Conservation (phyloP, 2,113 vertebrate genomes). For the Apeltes quadracus region DNA sequence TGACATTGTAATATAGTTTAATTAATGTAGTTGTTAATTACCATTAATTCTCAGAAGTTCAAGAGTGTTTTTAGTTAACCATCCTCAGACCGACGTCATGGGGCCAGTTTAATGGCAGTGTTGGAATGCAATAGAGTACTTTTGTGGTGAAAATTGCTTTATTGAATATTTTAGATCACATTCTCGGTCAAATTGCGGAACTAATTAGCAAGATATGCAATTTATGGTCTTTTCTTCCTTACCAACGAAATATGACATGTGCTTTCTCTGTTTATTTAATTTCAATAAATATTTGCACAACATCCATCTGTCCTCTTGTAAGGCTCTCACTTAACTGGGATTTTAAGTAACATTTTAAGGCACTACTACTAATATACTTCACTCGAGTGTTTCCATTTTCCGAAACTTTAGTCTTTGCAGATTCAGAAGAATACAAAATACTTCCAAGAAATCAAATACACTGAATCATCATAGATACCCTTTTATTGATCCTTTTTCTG, state of each 20-base stretch:
- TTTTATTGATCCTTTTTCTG: neutral
- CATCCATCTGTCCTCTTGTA: neutral
- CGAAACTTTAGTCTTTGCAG: neutral
- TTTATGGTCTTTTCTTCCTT: neutral
- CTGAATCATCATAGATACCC: neutral
- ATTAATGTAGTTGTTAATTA: neutral
- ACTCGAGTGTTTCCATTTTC: neutral
- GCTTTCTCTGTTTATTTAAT: neutral
- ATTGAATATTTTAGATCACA: neutral
- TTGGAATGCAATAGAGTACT: neutral
- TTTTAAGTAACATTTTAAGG: neutral
- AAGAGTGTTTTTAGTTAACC: neutral
- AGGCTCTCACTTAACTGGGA: neutral
- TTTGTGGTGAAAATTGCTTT: neutral
- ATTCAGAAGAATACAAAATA: neutral
- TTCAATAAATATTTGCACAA: neutral
- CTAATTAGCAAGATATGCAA: neutral
- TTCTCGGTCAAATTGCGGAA: no score
- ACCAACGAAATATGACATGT: neutral
- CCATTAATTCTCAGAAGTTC: neutral
- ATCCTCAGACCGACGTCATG: neutral
- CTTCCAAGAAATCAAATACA: neutral
- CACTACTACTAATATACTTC: neutral
- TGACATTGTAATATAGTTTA: neutral
- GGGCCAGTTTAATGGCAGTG: neutral